A percentile compares a stretch with the other conserved stretches of the same genome.
These are phyloP conservation scores for Helarctos malayanus DNA, from an alignment of 2,797 vertebrate species.

Conservation along the genomic window DNA sequence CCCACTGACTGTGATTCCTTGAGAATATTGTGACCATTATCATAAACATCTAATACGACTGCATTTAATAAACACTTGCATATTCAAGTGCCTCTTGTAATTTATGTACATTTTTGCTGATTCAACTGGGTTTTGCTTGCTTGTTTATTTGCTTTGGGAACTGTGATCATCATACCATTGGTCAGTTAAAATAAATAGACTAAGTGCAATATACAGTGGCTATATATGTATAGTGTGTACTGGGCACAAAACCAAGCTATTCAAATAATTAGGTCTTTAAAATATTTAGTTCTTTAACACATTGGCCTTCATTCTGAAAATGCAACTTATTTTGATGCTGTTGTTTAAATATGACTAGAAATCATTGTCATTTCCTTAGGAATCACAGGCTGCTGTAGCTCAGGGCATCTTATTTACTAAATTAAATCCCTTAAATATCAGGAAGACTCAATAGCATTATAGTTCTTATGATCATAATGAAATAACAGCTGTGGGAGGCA, in stretches of 20 bases:
- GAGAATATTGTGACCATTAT: neutral
- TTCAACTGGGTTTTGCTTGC: neutral
- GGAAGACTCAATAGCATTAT: neutral
- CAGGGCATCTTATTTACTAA: neutral
- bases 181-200: neutral
- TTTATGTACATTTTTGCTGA: neutral
- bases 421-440: neutral
- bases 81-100: neutral
- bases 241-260: neutral
- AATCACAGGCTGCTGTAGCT: neutral
- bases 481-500: neutral
- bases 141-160: conserved; percentile 6
- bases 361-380: neutral
- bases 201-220: neutral
- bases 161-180: neutral
- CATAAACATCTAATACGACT: neutral
- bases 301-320: neutral
- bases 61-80: neutral
- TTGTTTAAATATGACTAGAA: neutral
- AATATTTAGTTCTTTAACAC: conserved; percentile 1
- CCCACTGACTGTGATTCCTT: neutral
- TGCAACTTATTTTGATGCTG: neutral
- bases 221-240: neutral
- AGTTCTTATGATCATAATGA: neutral
- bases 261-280: conserved; percentile 24